Evolutionary conservation across 2,888 invertebrate genomes (phyloP), one percentile per base, ranked within the genome.

Genomic region (Diarsia brunnea): DNA sequence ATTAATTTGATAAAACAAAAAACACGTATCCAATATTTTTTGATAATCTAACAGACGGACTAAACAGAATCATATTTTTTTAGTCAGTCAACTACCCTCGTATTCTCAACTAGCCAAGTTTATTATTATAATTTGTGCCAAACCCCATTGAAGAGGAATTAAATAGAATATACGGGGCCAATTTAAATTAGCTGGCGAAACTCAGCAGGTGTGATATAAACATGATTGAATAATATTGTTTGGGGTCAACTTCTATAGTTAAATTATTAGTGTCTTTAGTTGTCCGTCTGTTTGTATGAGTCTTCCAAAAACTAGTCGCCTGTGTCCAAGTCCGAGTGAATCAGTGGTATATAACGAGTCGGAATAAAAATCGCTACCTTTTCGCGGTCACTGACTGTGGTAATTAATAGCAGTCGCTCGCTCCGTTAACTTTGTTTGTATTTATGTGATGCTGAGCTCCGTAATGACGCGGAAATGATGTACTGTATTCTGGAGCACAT

Each of bases 331-430:
- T 53, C 21, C 53, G 11, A 69, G 70, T 53, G 38, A 78, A 63
- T 16, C 19, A 55, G 11, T 4, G 31, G 75, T 16, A 55, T 3
- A 21, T 24, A 53, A 19, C 69, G 38, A 53, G 27, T n/a, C 3
- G 7, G 3, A 55, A 12, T 21, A 49, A n/a, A 53, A 31, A 43
- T 4, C 79, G 12, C 12, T 43, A 45, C 19, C 12, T 7, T 16
- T 45, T 12, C 21, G 65, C 45, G 61, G 49, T 8, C 53, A 5
- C 31, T 31, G n/a, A 8, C 8, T 1, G 45, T 49, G 24, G 77
- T 55, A 43, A 77, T 78, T 58, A 72, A 58, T 53, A 61, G 58
- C 66, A 66, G 72, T 47, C 10, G 43, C 72, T 47, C 27, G 82
- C 69, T 72, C 67, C 61, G 78, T 63, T 63, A 55, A 49, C 51